Base-by-base conservation (phyloP, 2,888 invertebrate species). In the Ophion slaviceki region DNA sequence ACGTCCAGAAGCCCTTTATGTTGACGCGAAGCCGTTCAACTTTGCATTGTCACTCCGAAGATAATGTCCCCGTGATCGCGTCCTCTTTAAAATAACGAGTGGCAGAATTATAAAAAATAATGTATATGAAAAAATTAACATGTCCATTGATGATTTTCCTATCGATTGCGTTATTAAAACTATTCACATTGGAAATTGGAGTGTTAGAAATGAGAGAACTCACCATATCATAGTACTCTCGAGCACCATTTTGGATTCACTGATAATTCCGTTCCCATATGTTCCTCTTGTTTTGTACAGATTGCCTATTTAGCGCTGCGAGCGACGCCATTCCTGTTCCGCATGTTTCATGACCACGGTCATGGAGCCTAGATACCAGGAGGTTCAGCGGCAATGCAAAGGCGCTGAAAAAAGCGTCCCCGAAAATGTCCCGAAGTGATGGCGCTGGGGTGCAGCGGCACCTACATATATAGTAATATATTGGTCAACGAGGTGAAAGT, bases 211-310 rank as follows among this genome's bases (percentile, higher is more conserved):
- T 85, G 66, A 71, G 68, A 83, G 47, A 87, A 91, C 95, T 96
- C 95, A 97, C 97, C 99, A 99, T 94, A 99, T 98, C 97, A 99
- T 98, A 94, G 99, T 99, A 97, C 99, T 99, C 96, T 99, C 99
- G 90, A 99, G 95, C 94, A 98, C 99, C 99, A 99, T 99, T 95
- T 96, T 98, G 93, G 84, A 89, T 87, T 82, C 53, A 88, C 88
- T 88, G 80, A 70, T 81, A 32, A 53, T 66, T 75, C 17, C 45
- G 20, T 57, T 61, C 40, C 59, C 28, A 17, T 28, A 36, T 24
- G 32, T 61, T 28, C 53, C 53, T 57, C 20, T n/a, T 20, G 68
- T 14, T 70, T 45, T 24, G 61, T 45, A 14, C 10, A 36, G 24
- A 17, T 36, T 75, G 59, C 57, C 36, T 45, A 47, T 14, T 64